Base-by-base conservation (phyloP, 2,113 vertebrate genomes). In the Fregata magnificens region DNA sequence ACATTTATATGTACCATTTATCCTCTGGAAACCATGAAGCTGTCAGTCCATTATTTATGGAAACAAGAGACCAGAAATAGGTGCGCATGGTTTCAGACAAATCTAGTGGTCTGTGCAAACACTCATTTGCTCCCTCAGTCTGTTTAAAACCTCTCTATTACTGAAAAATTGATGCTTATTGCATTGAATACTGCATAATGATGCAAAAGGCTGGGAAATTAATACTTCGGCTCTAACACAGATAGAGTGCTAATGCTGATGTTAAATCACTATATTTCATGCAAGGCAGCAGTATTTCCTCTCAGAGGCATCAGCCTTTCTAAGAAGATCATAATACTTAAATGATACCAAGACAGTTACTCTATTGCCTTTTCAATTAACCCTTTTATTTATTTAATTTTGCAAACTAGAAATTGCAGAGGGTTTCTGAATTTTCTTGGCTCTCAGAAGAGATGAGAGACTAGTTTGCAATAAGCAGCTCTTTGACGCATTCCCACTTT, bases 31-130 rank as follows among this genome's bases (percentile, higher is more conserved):
- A 96, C 82, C 62, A 56, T 47, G 4, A 95, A 90, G 38, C 52
- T 95, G 76, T 95, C 95, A 92, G 76, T 95, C 80, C 67, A 88
- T 92, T 97, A 97, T 97, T 97, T 97, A 97, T 85, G 65, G 80
- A 97, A 98, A 93, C 61, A 96, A 92, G 91, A 92, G 70, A 81
- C 63, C 79, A 98, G 80, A 98, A 98, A 97, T 96, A 97, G 67
- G 93, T 93, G 53, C 76, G 90, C 69, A 59, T 55, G 63, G 63
- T 95, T 97, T 97, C 95, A 97, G 63, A 90, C 22, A 93, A 95
- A 93, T 91, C 66, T 94, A 74, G 47, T 87, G 76, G 79, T 45
- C 90, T 96, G 26, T 90, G 72, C 61, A 98, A 98, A 97, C 82
- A 97, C 11, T 88, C 42, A 81, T 96, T 89, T 89, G 81, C 79